Conservation (phyloP, 2,888 invertebrate species). For the Steromphala cineraria region DNA sequence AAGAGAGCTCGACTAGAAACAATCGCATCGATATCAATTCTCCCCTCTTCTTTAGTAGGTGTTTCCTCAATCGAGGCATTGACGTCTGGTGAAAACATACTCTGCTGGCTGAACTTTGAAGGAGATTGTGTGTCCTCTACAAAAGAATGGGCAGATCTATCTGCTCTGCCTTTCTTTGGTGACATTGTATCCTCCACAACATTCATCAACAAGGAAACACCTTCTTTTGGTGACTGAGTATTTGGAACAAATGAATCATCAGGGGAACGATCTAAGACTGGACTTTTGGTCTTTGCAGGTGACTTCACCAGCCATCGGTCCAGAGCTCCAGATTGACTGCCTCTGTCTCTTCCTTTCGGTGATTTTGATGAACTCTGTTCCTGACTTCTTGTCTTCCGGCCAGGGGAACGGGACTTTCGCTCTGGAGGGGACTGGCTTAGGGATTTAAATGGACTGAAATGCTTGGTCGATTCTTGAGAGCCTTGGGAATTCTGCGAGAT, state of each 20-base stretch:
- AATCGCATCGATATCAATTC: conserved; percentile 26
- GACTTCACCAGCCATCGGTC: conserved; percentile 57
- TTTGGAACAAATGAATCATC: not conserved
- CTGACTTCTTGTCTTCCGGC: conserved; percentile 32
- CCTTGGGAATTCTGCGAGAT: not conserved
- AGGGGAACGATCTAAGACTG: not conserved
- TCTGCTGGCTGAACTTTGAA: conserved; percentile 36
- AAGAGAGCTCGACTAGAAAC: conserved; percentile 54
- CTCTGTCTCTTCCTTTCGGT: conserved; percentile 32
- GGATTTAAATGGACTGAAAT: conserved; percentile 21
- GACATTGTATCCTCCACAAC: conserved; percentile 9
- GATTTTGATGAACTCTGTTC: conserved; percentile 38
- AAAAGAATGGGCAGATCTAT: conserved; percentile 39
- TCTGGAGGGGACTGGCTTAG: conserved; percentile 17
- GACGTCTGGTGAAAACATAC: not conserved
- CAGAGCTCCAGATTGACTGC: conserved; percentile 31
- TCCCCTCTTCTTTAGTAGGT: conserved; percentile 45
- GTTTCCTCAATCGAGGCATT: conserved; percentile 53
- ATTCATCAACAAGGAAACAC: not conserved
- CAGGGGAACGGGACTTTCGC: conserved; percentile 28
- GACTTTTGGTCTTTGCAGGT: conserved; percentile 30
- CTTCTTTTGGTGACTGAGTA: not conserved
- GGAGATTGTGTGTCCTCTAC: conserved; percentile 68
- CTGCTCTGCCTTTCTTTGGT: not conserved
- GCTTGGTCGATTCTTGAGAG: not conserved